Evolutionary conservation across 2,797 vertebrate species (phyloP).

Genomic region (Sylvilagus floridanus): DNA sequence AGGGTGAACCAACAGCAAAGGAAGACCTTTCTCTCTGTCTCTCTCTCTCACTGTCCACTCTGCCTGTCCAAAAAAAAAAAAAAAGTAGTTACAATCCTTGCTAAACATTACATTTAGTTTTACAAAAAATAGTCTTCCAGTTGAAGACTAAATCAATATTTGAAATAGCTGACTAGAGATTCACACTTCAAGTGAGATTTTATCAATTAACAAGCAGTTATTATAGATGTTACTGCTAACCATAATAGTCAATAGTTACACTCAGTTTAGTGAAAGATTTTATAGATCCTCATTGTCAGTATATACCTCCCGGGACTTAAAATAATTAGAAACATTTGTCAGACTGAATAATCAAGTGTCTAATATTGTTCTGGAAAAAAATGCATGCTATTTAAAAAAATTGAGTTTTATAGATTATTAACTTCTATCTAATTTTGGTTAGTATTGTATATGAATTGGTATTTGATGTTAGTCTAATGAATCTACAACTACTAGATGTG

Average conservation of each 20-base stretch:
- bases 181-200: neutral
- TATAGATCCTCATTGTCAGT: neutral
- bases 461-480: neutral
- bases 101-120: constrained; percentile 21
- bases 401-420: constrained; percentile 12
- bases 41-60: too few species aligned
- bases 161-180: neutral
- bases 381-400: neutral
- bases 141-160: neutral
- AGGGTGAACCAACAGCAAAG: too few species aligned
- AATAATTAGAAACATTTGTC: constrained; percentile 8
- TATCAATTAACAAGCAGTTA: neutral
- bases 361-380: neutral
- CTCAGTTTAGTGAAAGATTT: neutral
- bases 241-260: neutral
- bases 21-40: too few species aligned
- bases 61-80: too few species aligned
- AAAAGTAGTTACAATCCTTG: neutral
- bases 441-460: neutral
- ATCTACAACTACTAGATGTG: neutral
- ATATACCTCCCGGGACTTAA: neutral
- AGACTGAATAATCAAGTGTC: neutral
- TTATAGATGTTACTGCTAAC: neutral
- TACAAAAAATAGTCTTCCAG: neutral
- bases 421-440: neutral